Base-by-base conservation (phyloP, 2,797 vertebrate species). In the Tiaroga cobitis region DNA sequence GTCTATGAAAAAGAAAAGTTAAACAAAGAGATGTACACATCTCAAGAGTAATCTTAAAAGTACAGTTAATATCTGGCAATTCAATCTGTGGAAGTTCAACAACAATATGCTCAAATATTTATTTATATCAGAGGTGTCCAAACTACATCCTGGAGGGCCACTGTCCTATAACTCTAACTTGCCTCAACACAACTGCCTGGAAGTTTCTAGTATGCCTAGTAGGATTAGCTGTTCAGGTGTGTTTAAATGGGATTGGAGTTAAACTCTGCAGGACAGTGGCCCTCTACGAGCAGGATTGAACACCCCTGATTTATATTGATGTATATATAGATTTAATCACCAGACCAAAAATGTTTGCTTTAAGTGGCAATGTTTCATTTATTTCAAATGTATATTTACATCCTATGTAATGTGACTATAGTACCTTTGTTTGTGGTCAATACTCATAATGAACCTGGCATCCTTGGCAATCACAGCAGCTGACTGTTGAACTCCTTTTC, bases 401-500 rank as follows among this genome's bases (percentile, higher is more conserved):
- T 2, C 8, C 24, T 9, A n/a, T 32, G 34, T 16, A 68, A 59
- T 59, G 11, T n/a, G 46, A 68, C 19, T 21, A 21, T 67, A 73
- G 86, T 94, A 97, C 98, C 97, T 96, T 92, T 98, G 95, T 93
- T 97, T 98, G 93, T 99, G 98, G 88, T 98, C 96, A 51, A 91
- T 5, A 81, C 92, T 95, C 94, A 99, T 95, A 34, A 97, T 92
- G 93, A 99, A 99, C 84, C 95, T 96, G 85, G 97, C 96, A 89
- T 99, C 97, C 93, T 99, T 99, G 82, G 96, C 95, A 88, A 99
- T 93, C 92, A 99, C 93, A 88, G 95, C 91, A 89, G 98, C 97
- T 2, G 97, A 96, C 89, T 99, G 97, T 89, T 99, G 98, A 73
- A 95, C 97, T 92, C 98, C 97, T 96, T 98, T 99, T 89, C 98